These are phyloP conservation scores for Poeciliopsis turrubarensis DNA, from an alignment of 2,113 vertebrate species.

Conservation along the genomic window DNA sequence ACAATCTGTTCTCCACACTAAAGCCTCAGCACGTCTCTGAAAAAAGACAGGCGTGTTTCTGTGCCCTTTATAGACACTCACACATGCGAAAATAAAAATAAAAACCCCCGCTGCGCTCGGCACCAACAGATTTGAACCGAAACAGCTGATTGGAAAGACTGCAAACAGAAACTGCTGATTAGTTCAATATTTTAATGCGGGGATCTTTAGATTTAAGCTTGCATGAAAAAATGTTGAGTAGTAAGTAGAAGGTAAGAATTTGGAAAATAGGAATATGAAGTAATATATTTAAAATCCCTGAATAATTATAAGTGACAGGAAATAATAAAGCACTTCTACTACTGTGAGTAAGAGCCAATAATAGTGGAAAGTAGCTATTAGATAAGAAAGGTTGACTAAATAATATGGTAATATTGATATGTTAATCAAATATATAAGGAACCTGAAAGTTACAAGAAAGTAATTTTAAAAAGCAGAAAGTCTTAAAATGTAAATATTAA, in stretches of 20 bases:
- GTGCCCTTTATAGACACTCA: not conserved
- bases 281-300: not conserved
- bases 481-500: too few relatives aligned
- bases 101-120: not conserved
- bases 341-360: too few relatives aligned
- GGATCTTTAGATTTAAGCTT: too few relatives aligned
- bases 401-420: too few relatives aligned
- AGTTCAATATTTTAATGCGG: too few relatives aligned
- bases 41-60: slow-evolving; percentile 10
- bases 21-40: slow-evolving; percentile 10
- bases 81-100: not conserved
- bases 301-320: not conserved
- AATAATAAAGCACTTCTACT: too few relatives aligned
- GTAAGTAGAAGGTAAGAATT: not conserved
- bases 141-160: not conserved
- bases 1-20: slow-evolving; percentile 60
- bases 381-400: too few relatives aligned
- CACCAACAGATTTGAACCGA: not conserved
- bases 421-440: too few relatives aligned
- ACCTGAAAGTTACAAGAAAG: too few relatives aligned
- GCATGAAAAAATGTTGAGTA: not conserved
- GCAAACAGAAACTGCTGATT: not conserved
- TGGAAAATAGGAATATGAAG: not conserved
- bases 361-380: too few relatives aligned
- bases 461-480: too few relatives aligned